Conservation (phyloP, 2,888 invertebrate species). For the Augochlorella aurata region DNA sequence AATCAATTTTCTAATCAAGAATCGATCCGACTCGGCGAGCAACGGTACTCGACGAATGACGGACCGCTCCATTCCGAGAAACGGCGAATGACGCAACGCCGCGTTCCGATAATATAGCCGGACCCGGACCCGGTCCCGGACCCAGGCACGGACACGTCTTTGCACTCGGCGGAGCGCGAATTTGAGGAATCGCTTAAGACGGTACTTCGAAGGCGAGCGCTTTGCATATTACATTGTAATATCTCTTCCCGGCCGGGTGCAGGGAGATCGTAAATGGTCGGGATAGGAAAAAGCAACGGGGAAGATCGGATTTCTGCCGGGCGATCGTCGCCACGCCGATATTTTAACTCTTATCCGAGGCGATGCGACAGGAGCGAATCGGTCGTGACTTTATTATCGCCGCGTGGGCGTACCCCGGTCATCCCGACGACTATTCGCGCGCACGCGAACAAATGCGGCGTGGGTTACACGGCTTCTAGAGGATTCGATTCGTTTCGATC, state of each 20-base stretch:
- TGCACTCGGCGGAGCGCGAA: slow-evolving; percentile 40
- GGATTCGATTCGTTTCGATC: slow-evolving; percentile 28
- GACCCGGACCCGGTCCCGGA: too few relatives aligned
- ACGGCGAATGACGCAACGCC: slow-evolving; percentile 8
- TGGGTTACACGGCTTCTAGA: slow-evolving; percentile 50
- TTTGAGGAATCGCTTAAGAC: slow-evolving; percentile 49
- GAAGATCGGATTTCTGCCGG: slow-evolving; percentile 53
- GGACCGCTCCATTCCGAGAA: not conserved
- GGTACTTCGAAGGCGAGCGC: slow-evolving; percentile 9
- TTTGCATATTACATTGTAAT: slow-evolving; percentile 54
- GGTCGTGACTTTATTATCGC: slow-evolving; percentile 67
- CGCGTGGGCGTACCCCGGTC: slow-evolving; percentile 60
- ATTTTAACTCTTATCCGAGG: slow-evolving; percentile 62
- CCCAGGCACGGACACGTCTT: slow-evolving; percentile 30
- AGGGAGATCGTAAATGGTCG: slow-evolving; percentile 33
- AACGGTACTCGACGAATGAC: slow-evolving; percentile 4
- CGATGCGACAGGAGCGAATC: slow-evolving; percentile 66
- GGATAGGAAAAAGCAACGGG: slow-evolving; percentile 6
- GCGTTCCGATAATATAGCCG: slow-evolving; percentile 19
- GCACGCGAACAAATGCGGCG: slow-evolving; percentile 35
- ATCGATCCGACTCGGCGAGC: not conserved
- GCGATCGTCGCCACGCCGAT: slow-evolving; percentile 55
- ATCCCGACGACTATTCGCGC: slow-evolving; percentile 53
- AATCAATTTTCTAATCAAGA: too few relatives aligned
- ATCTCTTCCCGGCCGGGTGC: slow-evolving; percentile 38